A percentile compares a stretch with the other conserved stretches of the same genome.
phyloP scores from a whole-genome alignment of 1,140 invertebrate species.

The Thaumetopoea pityocampa region DNA sequence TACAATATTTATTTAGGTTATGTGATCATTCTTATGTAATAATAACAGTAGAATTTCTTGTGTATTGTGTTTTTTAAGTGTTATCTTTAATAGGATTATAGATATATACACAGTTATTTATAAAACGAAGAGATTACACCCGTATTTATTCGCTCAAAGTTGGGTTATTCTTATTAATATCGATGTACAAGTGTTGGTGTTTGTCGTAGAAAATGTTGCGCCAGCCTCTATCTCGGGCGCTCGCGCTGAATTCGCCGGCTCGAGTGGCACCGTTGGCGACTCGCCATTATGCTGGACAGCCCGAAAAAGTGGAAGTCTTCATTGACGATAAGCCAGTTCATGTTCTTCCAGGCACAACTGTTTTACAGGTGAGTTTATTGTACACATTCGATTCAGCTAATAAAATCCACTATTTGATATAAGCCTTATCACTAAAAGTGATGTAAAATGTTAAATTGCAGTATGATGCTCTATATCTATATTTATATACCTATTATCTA shows the following conservation, averaged over 20 bases:
- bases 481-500: too few relatives aligned
- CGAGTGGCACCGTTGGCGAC: constrained; percentile 57
- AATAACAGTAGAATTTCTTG: constrained; percentile 48
- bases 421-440: too few relatives aligned
- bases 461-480: too few relatives aligned
- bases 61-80: constrained; percentile 23
- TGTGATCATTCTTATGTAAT: constrained; percentile 65
- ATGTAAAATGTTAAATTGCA: too few relatives aligned
- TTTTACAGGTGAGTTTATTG: constrained; percentile 94
- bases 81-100: background rate
- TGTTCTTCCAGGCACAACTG: constrained; percentile 97
- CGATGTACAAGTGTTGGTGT: constrained; percentile 24
- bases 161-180: background rate
- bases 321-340: constrained; percentile 97
- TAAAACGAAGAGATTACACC: background rate
- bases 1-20: constrained; percentile 52
- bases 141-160: background rate
- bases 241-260: constrained; percentile 55
- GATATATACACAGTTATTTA: constrained; percentile 1
- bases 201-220: constrained; percentile 77
- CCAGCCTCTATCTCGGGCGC: constrained; percentile 74
- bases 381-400: too few relatives aligned
- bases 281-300: constrained; percentile 59
- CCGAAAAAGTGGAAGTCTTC: constrained; percentile 96
- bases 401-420: too few relatives aligned